Evolutionary conservation across 1,140 invertebrate genomes (phyloP).

Genomic region (Zaprionus africanus): DNA sequence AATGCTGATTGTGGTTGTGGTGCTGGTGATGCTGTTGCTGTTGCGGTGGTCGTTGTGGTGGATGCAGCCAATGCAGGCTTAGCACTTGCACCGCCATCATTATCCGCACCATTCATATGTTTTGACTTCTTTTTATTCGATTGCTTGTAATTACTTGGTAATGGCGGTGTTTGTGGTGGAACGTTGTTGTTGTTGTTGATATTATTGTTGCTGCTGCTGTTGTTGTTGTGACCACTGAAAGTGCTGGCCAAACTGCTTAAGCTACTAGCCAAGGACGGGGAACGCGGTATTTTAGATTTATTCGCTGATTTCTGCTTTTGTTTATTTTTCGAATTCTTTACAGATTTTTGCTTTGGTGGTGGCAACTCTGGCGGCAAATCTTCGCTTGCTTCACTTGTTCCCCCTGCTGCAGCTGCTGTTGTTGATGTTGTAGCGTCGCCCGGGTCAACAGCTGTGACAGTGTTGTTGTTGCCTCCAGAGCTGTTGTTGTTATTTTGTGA

Average conservation of each 20-base stretch:
- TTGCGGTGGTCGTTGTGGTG: constrained; percentile 25
- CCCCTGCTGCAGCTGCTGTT: constrained; percentile 31
- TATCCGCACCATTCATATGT: constrained; percentile 77
- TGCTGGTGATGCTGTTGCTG: background rate
- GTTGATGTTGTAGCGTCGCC: constrained; percentile 27
- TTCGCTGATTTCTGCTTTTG: constrained; percentile 71
- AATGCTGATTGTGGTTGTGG: constrained; percentile 19
- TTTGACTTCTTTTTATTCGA: constrained; percentile 60
- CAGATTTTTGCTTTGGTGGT: constrained; percentile 77
- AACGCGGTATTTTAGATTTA: constrained; percentile 82
- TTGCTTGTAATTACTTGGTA: constrained; percentile 71
- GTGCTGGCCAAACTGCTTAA: constrained; percentile 74
- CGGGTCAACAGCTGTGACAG: constrained; percentile 25
- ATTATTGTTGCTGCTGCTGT: constrained; percentile 12
- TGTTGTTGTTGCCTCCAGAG: constrained; percentile 35
- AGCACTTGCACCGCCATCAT: constrained; percentile 44
- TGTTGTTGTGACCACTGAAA: constrained; percentile 56
- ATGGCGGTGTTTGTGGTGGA: constrained; percentile 78
- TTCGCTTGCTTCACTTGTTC: constrained; percentile 31
- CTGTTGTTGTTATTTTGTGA: constrained; percentile 38
- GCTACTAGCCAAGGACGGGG: constrained; percentile 76
- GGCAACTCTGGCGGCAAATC: constrained; percentile 75
- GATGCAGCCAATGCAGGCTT: constrained; percentile 39
- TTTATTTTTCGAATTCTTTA: constrained; percentile 78
- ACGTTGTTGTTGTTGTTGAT: constrained; percentile 59